Evolutionary conservation across 1,140 invertebrate genomes (phyloP), one percentile per base, ranked within the genome.

Genomic region (Pristionchus pacificus): DNA sequence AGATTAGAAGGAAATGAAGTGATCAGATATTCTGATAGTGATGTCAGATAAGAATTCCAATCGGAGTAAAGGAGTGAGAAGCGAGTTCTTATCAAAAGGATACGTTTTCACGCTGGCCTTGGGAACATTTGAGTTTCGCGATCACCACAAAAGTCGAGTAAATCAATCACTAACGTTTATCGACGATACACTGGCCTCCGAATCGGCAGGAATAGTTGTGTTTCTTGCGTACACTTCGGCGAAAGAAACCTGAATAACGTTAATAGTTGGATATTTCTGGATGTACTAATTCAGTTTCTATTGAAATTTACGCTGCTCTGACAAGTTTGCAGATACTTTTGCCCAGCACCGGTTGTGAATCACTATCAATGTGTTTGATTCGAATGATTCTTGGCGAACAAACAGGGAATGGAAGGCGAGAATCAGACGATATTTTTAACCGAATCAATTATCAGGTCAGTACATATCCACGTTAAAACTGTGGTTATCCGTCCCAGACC

Each of bases 151-250:
- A 25, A 25, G 24, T 60, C 59, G 24, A 60, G 15, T n/a, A 15
- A 62, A 25, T 65, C 28, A 25, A 0, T 15, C 14, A 1, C 72
- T 2, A 38, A 77, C 76, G 70, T 72, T 77, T 97, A 84, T 97
- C 93, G 31, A 98, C 92, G 0, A 93, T 89, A 82, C 95, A 97
- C 84, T 91, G 92, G 81, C 93, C 88, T 79, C 88, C 91, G 86
- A 94, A 95, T 85, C 93, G 90, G 89, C 95, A 97, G 0, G 91
- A 91, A 84, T 98, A 98, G 1, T 91, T 87, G 84, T 97, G 94
- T 85, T 94, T 95, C 84, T 97, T 97, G 57, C 95, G 87, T 0
- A 97, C 92, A 60, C 91, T 93, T 61, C 93, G 85, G 31, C 93
- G 86, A 83, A 95, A 95, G 85, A 95, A 95, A 13, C 75, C 74